Percentiles rank a stretch among this genome's conserved stretches.
phyloP scores from a whole-genome alignment of 2,888 invertebrate species.

The Galerucella calmariensis region DNA sequence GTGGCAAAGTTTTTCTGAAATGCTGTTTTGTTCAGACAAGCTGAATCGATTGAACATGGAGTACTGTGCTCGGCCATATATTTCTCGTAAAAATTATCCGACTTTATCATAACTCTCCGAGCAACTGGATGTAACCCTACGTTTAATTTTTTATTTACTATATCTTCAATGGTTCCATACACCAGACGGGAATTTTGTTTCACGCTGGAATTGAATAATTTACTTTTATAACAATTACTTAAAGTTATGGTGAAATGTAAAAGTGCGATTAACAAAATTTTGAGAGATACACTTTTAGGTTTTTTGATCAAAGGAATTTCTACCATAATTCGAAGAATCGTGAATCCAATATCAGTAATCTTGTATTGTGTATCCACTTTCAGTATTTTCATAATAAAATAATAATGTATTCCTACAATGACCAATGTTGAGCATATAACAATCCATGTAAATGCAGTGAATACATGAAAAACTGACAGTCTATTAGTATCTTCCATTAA shows the following conservation, averaged over 20 bases:
- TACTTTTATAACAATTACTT: slow-evolving; percentile 10
- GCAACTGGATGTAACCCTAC: slow-evolving; percentile 1
- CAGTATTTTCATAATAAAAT: neutral
- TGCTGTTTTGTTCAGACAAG: slow-evolving; percentile 23
- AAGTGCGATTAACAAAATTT: neutral
- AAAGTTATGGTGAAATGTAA: neutral
- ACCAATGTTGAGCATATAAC: neutral
- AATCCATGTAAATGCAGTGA: slow-evolving; percentile 3
- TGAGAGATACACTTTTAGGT: neutral
- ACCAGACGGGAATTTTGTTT: neutral
- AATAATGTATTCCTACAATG: neutral
- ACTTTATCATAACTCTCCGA: neutral
- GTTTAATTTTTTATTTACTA: slow-evolving; percentile 12
- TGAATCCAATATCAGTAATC: neutral
- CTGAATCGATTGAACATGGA: neutral
- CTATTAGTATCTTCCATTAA: neutral
- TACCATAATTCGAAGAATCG: neutral
- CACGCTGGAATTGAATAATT: slow-evolving; percentile 23
- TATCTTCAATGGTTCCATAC: slow-evolving; percentile 16
- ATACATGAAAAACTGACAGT: neutral
- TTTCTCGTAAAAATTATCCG: slow-evolving; percentile 12
- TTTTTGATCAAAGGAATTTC: neutral
- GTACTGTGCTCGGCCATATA: slow-evolving; percentile 1
- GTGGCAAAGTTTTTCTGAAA: slow-evolving; percentile 12
- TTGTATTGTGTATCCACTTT: neutral